phyloP scores from a whole-genome alignment of 2,113 vertebrate genomes.

The Macroglossus sobrinus region DNA sequence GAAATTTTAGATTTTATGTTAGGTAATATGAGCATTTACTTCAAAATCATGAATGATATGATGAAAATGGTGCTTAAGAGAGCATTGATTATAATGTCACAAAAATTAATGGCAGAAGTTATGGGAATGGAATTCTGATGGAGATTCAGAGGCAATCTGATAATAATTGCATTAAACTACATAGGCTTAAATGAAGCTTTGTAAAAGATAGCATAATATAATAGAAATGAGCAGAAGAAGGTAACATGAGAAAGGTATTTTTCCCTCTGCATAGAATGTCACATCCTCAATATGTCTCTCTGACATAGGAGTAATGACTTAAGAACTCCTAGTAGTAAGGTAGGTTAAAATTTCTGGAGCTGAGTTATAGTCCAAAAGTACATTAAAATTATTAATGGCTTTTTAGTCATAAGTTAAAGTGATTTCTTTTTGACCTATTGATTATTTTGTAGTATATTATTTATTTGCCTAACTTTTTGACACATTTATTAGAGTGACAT shows the following conservation, averaged over 20 bases:
- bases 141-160: background rate
- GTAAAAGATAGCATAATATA: background rate
- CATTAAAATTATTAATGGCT: background rate
- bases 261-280: fast-evolving
- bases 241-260: background rate
- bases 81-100: background rate
- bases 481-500: background rate
- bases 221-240: background rate
- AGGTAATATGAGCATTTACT: background rate
- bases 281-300: background rate
- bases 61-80: background rate
- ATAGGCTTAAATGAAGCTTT: background rate
- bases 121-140: background rate
- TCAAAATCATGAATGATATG: background rate
- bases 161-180: background rate
- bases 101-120: background rate
- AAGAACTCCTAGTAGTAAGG: background rate
- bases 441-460: background rate
- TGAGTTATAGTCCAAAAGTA: background rate
- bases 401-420: background rate
- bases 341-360: background rate
- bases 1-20: background rate
- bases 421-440: background rate
- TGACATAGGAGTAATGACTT: background rate
- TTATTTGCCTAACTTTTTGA: background rate